phyloP scores from a whole-genome alignment of 2,888 invertebrate species.

The Palloptera scutellata region DNA sequence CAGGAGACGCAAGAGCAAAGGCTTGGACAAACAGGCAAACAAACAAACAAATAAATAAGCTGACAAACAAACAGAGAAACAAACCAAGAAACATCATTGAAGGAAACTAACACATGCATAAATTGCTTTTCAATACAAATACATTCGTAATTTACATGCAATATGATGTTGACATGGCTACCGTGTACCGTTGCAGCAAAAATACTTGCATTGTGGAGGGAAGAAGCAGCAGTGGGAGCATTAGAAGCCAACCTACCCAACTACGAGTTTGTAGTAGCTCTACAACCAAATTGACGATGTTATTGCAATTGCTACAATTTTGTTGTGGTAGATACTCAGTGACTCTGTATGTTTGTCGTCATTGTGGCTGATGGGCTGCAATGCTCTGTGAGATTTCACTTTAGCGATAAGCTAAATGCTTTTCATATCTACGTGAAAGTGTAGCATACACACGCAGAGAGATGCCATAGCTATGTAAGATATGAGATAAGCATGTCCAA shows the following conservation, averaged over 20 bases:
- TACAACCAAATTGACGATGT: too few relatives aligned
- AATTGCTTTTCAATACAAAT: conserved; percentile 25
- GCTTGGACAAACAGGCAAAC: not conserved
- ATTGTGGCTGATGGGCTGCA: conserved; percentile 3
- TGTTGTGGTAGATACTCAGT: too few relatives aligned
- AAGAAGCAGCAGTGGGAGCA: too few relatives aligned
- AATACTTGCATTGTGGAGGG: too few relatives aligned
- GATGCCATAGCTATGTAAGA: conserved; percentile 37
- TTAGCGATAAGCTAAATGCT: conserved; percentile 6
- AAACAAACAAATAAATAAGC: not conserved
- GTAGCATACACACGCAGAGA: conserved; percentile 18
- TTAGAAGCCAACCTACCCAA: too few relatives aligned
- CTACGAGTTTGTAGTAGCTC: too few relatives aligned
- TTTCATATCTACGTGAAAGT: not conserved
- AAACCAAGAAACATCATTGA: not conserved
- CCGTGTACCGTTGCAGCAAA: too few relatives aligned
- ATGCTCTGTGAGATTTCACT: not conserved
- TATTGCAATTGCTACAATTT: too few relatives aligned
- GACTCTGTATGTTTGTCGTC: not conserved
- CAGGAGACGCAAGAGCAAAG: not conserved
- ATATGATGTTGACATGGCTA: conserved; percentile 4
- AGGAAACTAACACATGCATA: conserved; percentile 17
- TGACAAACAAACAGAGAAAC: not conserved
- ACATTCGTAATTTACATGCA: conserved; percentile 17
- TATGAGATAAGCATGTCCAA: conserved; percentile 35